These are phyloP conservation scores for Cenopis cana DNA, from an alignment of 2,888 invertebrate genomes.

Conservation along the genomic window DNA sequence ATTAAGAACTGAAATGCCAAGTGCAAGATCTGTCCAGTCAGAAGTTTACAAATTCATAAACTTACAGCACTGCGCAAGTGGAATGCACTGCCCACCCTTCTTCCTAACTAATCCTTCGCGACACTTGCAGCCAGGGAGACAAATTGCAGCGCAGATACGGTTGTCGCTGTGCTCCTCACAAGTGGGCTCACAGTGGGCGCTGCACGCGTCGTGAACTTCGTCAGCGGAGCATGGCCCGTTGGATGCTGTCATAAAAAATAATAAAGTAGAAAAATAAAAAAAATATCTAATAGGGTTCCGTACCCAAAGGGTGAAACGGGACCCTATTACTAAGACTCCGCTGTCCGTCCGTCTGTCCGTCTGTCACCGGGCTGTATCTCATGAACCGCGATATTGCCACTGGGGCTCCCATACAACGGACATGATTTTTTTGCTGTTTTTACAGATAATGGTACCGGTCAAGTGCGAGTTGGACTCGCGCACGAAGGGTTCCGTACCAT, in stretches of 20 bases:
- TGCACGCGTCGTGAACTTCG: conserved; percentile 13
- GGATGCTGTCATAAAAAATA: conserved; percentile 2
- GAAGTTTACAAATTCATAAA: background rate
- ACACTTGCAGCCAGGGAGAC: conserved; percentile 27
- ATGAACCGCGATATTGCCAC: no score
- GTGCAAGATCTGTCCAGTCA: background rate
- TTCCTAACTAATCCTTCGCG: conserved; percentile 23
- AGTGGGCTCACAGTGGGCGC: conserved; percentile 21
- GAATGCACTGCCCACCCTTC: conserved; percentile 17
- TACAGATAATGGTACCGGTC: no score
- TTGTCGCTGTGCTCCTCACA: background rate
- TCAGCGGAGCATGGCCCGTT: conserved; percentile 5
- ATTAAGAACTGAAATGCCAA: background rate
- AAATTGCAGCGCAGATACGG: conserved; percentile 4
- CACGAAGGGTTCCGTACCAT: no score
- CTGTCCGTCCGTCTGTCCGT: no score
- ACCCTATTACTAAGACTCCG: no score
- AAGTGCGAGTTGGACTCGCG: no score
- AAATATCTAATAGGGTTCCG: no score
- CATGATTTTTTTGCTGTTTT: no score
- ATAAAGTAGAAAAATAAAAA: no score
- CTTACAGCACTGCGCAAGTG: conserved; percentile 22
- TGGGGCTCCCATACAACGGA: no score
- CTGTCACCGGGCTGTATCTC: no score
- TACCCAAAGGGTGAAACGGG: no score